phyloP scores from a whole-genome alignment of 2,113 vertebrate species.

The Felis chaus region DNA sequence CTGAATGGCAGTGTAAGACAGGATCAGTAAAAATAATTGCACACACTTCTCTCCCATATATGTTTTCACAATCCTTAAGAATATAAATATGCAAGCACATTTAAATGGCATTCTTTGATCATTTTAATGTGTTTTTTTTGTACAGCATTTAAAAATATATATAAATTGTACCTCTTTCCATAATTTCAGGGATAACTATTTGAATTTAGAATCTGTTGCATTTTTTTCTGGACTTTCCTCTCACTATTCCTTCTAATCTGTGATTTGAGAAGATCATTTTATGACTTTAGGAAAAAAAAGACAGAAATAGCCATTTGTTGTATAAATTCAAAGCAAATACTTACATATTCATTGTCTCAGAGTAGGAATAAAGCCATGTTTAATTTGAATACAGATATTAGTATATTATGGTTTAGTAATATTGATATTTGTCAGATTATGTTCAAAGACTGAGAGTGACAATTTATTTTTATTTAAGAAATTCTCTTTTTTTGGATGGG shows the following conservation, averaged over 20 bases:
- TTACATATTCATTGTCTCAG: neutral
- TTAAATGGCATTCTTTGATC: neutral
- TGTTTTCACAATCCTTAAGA: neutral
- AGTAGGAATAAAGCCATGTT: neutral
- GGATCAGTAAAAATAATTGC: neutral
- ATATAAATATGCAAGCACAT: neutral
- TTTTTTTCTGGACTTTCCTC: neutral
- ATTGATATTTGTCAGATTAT: neutral
- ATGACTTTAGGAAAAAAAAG: neutral
- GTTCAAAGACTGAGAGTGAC: neutral
- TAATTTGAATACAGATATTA: neutral
- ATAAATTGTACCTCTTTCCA: neutral
- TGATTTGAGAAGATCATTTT: neutral
- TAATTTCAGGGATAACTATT: neutral
- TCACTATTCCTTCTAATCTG: neutral
- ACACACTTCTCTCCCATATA: neutral
- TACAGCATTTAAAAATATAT: slow-evolving; percentile 10
- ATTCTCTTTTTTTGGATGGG: neutral
- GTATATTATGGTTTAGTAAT: neutral
- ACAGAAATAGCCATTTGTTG: neutral
- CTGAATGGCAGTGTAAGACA: neutral
- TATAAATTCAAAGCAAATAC: neutral
- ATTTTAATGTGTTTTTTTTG: neutral
- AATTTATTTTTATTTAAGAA: slow-evolving; percentile 45
- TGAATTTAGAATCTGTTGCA: neutral